These are phyloP conservation scores for Egretta garzetta DNA, from an alignment of 2,113 vertebrate genomes.

Conservation along the genomic window DNA sequence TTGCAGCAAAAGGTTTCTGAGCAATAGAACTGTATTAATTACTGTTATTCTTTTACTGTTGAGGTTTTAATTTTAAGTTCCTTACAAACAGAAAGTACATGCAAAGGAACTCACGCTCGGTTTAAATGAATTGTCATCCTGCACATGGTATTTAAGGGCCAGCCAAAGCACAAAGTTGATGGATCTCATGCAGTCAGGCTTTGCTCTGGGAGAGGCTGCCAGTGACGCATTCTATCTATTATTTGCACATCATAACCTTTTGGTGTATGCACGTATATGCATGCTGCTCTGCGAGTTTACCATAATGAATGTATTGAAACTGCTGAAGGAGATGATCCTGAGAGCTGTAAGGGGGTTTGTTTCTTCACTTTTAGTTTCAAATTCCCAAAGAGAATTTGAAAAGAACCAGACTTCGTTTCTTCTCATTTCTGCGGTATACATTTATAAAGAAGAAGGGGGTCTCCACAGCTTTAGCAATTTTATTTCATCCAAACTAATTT, in stretches of 20 bases:
- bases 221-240: neutral
- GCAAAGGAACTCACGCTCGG: neutral
- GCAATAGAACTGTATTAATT: neutral
- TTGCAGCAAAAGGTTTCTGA: neutral
- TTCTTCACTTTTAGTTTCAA: neutral
- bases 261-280: neutral
- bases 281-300: neutral
- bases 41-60: neutral
- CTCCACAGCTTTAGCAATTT: neutral
- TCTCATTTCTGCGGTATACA: neutral
- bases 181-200: neutral
- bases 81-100: neutral
- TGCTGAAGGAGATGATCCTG: neutral
- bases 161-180: neutral
- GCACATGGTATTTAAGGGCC: neutral
- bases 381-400: neutral
- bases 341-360: neutral
- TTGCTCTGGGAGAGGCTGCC: neutral
- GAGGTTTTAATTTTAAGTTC: neutral
- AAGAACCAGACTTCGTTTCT: neutral
- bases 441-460: neutral
- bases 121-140: neutral
- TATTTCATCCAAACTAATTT: neutral
- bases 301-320: neutral
- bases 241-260: neutral